Evolutionary conservation across 1,140 invertebrate species (phyloP), one percentile per base, ranked within the genome.

Genomic region (Zaprionus gabonicus): DNA sequence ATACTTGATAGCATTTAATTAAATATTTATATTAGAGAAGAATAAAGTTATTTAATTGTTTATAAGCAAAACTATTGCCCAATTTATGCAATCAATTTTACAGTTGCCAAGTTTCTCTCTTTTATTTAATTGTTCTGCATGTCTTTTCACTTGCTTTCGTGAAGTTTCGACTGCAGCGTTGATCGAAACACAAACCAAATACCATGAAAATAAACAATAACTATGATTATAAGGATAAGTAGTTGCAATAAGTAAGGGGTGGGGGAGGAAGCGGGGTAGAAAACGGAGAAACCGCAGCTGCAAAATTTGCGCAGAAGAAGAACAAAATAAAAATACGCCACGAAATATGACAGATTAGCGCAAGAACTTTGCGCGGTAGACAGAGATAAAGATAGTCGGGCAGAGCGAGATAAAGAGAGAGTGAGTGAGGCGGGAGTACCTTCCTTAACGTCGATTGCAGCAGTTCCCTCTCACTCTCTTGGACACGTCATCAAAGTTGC

Each of bases 401-500:
- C 1, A 31, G 7, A 31, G 28, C 7, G 7, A 31, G 20, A 51
- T 7, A 25, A 20, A 7, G 49, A 53, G 49, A 25, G 15, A 9
- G 49, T 0, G 23, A 55, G 51, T 15, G 44, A 28, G 17, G 25
- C 57, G 51, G 13, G 36, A 27, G 27, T 27, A 27, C 36, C 36
- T 38, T 38, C 15, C 41, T 17, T 10, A n/a, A 53, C 55, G 60
- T 80, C 77, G 65, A 84, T 83, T 71, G 72, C 65, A 56, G 80
- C 51, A 58, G 53, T 49, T 59, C 5, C 6, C 41, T 15, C 1
- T 38, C 36, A n/a, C n/a, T 46, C 41, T 13, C 15, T 46, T 36
- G 73, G 78, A 80, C 68, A 59, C 78, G 81, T 81, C 81, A 72
- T 64, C 65, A 78, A 84, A 84, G 81, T 84, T 78, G 70, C 65